Conservation (phyloP, 2,113 vertebrate genomes). For the Lutjanus erythropterus region DNA sequence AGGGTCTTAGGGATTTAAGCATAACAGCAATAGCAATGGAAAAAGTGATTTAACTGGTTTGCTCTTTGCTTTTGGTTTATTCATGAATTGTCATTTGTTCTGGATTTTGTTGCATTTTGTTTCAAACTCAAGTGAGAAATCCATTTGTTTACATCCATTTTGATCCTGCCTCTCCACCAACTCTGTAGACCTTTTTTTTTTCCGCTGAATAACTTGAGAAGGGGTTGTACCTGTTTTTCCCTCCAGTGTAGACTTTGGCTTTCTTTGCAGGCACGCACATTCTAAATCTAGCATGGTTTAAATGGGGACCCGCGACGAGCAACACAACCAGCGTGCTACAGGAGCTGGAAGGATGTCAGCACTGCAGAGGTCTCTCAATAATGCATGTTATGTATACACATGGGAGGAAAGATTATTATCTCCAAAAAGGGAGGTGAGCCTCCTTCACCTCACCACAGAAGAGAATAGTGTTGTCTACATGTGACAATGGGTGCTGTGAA, state of each 20-base stretch:
- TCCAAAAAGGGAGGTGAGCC: conserved; percentile 39
- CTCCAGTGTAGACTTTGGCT: conserved; percentile 6
- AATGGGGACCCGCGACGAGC: conserved; percentile 34
- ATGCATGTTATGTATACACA: conserved; percentile 71
- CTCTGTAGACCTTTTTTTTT: neutral
- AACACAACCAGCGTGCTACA: conserved; percentile 31
- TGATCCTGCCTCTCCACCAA: neutral
- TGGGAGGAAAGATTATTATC: conserved; percentile 56
- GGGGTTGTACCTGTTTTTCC: conserved; percentile 20
- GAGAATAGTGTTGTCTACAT: conserved; percentile 11
- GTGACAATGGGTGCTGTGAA: neutral
- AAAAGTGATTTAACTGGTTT: conserved; percentile 6
- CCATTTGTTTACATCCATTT: neutral
- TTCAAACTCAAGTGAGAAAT: conserved; percentile 19
- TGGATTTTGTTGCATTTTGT: conserved; percentile 22
- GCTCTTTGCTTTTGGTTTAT: conserved; percentile 8
- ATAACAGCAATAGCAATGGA: neutral
- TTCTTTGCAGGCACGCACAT: conserved; percentile 32
- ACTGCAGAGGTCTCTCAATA: conserved; percentile 67
- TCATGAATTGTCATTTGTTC: conserved; percentile 15
- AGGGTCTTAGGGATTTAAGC: neutral
- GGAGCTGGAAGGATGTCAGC: conserved; percentile 59
- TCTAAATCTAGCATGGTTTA: conserved; percentile 58
- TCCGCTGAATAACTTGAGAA: conserved; percentile 12
- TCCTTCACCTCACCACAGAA: conserved; percentile 18